Evolutionary conservation across 2,113 vertebrate species (phyloP), one percentile per base, ranked within the genome.

Genomic region (Serinus canaria): DNA sequence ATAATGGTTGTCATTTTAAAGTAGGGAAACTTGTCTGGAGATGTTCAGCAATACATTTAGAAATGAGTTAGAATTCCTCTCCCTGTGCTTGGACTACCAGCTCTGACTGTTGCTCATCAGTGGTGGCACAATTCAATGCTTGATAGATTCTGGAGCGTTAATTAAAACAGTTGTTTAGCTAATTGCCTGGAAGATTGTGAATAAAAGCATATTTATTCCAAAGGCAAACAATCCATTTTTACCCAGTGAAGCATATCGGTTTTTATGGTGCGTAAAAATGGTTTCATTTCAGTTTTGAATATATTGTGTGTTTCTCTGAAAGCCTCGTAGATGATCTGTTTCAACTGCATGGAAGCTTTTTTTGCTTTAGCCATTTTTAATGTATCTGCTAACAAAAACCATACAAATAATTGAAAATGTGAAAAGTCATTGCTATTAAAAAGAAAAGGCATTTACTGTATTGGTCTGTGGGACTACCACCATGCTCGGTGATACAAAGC

Each of bases 131-230:
- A 83, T 93, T 94, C 75, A 81, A 62, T 95, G 92, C 90, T 87
- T 94, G 85, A 83, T 81, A 78, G 60, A 82, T 93, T 94, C 92
- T 83, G 66, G 90, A 92, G 90, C 0, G 12, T 96, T 97, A 96
- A 96, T 95, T 96, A 94, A 93, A 97, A 87, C 56, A 90, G 88
- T 94, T 94, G 93, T 96, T 96, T 89, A 95, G 92, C 90, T 96
- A 96, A 96, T 96, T 96, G 93, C 62, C 92, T 93, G 92, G 83
- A 93, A 95, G 64, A 96, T 82, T 96, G 89, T 15, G 11, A 90
- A 68, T 94, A 94, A 97, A 97, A 95, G 93, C 90, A 43, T 89
- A 87, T 96, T 96, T 96, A 94, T 88, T 96, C 83, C 79, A 81
- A 94, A 94, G 86, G 79, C 88, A 96, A 96, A 93, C 95, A 96